These are phyloP conservation scores for Characodon lateralis DNA, from an alignment of 2,797 vertebrate genomes.

Conservation along the genomic window DNA sequence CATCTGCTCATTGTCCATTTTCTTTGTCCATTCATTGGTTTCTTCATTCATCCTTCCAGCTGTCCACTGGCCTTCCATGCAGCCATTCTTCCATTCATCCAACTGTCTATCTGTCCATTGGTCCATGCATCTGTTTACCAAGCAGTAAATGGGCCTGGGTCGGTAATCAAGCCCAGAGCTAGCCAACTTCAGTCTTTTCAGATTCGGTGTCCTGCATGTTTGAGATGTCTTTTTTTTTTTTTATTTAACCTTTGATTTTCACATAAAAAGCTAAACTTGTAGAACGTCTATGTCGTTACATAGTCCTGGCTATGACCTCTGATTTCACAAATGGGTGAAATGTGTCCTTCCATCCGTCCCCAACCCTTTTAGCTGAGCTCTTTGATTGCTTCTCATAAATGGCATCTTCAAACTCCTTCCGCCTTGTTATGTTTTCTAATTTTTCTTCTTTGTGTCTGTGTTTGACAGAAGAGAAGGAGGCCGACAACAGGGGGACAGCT, in stretches of 20 bases:
- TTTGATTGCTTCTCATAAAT: constrained; percentile 8
- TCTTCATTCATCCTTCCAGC: too few relatives aligned
- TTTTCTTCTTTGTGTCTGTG: constrained; percentile 1
- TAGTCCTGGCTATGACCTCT: background rate
- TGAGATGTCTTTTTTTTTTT: background rate
- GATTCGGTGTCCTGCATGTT: background rate
- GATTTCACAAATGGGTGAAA: background rate
- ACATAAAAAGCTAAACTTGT: background rate
- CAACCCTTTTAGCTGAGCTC: background rate
- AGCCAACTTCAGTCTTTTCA: background rate
- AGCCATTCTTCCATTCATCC: background rate
- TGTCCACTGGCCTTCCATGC: too few relatives aligned
- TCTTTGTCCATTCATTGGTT: background rate
- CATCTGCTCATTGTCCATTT: background rate
- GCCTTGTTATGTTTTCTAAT: background rate
- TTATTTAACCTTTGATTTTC: background rate
- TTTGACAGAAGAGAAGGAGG: constrained; percentile 89
- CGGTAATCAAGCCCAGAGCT: background rate
- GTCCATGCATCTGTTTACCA: background rate
- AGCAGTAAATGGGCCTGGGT: background rate
- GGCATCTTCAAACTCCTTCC: constrained; percentile 8
- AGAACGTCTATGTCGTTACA: background rate
- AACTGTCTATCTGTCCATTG: too few relatives aligned
- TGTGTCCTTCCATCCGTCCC: background rate
- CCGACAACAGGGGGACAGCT: constrained; percentile 92